Evolutionary conservation across 2,888 invertebrate species (phyloP).

Genomic region (Ctenicera cuprea): DNA sequence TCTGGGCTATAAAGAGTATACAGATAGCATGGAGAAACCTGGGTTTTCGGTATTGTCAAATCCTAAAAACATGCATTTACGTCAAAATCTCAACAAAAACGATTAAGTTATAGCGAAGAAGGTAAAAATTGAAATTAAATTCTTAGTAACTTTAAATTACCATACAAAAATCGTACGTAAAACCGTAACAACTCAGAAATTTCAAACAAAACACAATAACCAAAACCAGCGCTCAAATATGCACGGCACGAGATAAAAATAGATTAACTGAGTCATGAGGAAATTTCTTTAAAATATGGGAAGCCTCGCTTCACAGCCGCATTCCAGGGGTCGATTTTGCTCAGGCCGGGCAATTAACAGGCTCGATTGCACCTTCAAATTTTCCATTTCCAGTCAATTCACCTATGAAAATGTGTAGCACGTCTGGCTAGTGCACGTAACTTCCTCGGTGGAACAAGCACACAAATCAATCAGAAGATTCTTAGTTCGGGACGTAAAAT

Average conservation of each 20-base stretch:
- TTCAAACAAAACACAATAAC: background rate
- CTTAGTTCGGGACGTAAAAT: slow-evolving; percentile 26
- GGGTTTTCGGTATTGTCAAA: no score
- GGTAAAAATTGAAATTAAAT: no score
- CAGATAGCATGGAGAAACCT: no score
- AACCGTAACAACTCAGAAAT: no score
- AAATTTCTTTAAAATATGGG: slow-evolving; percentile 29
- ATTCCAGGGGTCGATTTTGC: slow-evolving; percentile 23
- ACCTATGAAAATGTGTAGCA: slow-evolving; percentile 47
- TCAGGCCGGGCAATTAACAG: slow-evolving; percentile 32
- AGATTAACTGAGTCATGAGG: slow-evolving; percentile 28
- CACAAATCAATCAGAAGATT: slow-evolving; percentile 45
- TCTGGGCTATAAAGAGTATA: no score
- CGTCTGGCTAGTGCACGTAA: slow-evolving; percentile 38
- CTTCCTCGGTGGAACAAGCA: slow-evolving; percentile 28
- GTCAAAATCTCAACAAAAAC: no score
- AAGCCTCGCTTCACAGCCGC: slow-evolving; percentile 9
- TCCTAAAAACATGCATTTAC: no score
- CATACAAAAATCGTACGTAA: no score
- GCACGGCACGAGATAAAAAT: slow-evolving; percentile 33
- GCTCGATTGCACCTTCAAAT: slow-evolving; percentile 40
- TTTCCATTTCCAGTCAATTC: slow-evolving; percentile 42
- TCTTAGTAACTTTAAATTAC: no score
- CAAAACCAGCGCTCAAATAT: slow-evolving; percentile 7
- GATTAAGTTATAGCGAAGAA: no score